A percentile compares a stretch with the other conserved stretches of the same genome.
Evolutionary conservation across 2,888 invertebrate genomes (phyloP).

Genomic region (Platycheirus albimanus): DNA sequence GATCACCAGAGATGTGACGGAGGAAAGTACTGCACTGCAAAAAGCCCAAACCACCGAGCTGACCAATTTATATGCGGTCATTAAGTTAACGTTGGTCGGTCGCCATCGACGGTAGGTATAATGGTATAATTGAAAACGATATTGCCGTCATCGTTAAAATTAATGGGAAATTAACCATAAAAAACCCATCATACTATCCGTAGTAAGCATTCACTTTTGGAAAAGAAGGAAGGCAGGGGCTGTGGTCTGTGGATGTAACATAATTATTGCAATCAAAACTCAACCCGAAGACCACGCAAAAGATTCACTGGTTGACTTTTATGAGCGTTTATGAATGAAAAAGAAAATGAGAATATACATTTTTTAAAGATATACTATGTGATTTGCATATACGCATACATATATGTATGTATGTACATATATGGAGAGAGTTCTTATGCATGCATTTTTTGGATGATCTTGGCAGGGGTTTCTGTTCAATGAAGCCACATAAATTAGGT

Average conservation of each 20-base stretch:
- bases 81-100: slow-evolving; percentile 46
- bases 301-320: slow-evolving; percentile 45
- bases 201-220: slow-evolving; percentile 8
- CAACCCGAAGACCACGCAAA: slow-evolving; percentile 28
- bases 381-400: neutral
- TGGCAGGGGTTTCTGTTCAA: no score
- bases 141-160: slow-evolving; percentile 62
- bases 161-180: slow-evolving; percentile 71
- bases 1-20: slow-evolving; percentile 2
- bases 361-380: neutral
- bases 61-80: slow-evolving; percentile 45
- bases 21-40: neutral
- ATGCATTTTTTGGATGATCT: slow-evolving; percentile 3
- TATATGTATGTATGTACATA: no score
- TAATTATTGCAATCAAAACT: slow-evolving; percentile 44
- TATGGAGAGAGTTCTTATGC: slow-evolving; percentile 22
- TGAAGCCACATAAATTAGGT: slow-evolving; percentile 41
- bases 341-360: slow-evolving; percentile 31
- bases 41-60: slow-evolving; percentile 36
- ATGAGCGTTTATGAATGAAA: slow-evolving; percentile 62
- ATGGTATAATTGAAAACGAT: slow-evolving; percentile 69
- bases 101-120: slow-evolving; percentile 1
- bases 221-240: neutral
- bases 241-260: slow-evolving; percentile 23
- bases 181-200: slow-evolving; percentile 31